phyloP scores from a whole-genome alignment of 2,797 vertebrate genomes.

The Spizella passerina region DNA sequence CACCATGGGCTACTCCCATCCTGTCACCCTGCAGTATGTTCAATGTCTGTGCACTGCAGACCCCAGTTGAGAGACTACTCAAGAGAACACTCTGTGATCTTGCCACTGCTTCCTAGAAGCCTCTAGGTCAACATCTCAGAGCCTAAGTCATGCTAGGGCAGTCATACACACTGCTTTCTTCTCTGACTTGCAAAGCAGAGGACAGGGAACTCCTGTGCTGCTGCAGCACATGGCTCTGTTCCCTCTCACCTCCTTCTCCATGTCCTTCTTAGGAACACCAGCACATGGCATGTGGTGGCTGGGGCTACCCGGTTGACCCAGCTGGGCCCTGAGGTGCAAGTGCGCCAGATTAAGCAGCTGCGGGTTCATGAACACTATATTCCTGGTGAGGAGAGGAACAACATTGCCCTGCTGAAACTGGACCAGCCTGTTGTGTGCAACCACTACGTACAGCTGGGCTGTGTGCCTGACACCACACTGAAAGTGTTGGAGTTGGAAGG shows the following conservation, averaged over 20 bases:
- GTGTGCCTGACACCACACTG: neutral
- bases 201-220: too few relatives aligned
- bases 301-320: neutral
- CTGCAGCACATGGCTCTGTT: neutral
- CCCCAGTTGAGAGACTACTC: neutral
- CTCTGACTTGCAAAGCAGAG: neutral
- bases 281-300: fast-evolving
- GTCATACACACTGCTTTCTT: neutral
- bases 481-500: neutral
- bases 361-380: neutral
- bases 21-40: fast-evolving
- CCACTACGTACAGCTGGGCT: neutral
- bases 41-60: neutral
- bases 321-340: neutral
- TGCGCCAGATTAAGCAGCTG: neutral
- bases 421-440: neutral
- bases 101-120: neutral
- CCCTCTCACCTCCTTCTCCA: neutral
- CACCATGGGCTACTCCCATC: neutral
- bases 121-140: fast-evolving
- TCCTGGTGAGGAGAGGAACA: neutral
- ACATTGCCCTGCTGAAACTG: neutral
- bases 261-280: neutral
- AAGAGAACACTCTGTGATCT: neutral
- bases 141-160: neutral